Evolutionary conservation across 2,113 vertebrate species (phyloP).

Genomic region (Kryptolebias marmoratus): DNA sequence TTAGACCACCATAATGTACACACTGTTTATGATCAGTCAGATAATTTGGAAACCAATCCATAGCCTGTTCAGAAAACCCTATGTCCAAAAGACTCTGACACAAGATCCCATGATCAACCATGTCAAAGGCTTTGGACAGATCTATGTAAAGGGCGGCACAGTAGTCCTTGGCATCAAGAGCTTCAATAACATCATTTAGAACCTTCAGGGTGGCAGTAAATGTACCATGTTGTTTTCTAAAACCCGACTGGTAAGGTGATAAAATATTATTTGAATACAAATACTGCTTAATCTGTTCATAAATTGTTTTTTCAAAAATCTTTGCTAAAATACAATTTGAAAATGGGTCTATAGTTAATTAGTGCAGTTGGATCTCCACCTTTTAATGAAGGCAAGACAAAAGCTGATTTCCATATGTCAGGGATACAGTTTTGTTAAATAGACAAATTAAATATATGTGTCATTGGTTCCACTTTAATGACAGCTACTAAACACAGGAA

Average conservation of each 20-base stretch:
- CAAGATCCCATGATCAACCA: too few relatives aligned
- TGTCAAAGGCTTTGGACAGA: too few relatives aligned
- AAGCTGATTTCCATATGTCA: too few relatives aligned
- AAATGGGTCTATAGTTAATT: background rate
- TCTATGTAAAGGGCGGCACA: too few relatives aligned
- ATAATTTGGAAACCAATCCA: background rate
- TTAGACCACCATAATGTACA: background rate
- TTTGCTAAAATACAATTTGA: background rate
- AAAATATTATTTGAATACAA: background rate
- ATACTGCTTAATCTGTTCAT: background rate
- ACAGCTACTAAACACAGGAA: too few relatives aligned
- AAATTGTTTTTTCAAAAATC: background rate
- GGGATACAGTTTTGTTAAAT: too few relatives aligned
- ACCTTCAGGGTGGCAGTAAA: background rate
- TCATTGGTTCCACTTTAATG: too few relatives aligned
- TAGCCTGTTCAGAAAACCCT: background rate
- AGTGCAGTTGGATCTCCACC: background rate
- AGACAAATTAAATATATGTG: too few relatives aligned
- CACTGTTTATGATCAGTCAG: background rate
- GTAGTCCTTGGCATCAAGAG: background rate
- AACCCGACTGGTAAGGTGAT: background rate
- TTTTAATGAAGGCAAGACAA: background rate
- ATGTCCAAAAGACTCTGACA: background rate
- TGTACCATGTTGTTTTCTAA: background rate
- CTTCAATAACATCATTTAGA: background rate